phyloP scores from a whole-genome alignment of 2,113 vertebrate species.

The Panthera leo region DNA sequence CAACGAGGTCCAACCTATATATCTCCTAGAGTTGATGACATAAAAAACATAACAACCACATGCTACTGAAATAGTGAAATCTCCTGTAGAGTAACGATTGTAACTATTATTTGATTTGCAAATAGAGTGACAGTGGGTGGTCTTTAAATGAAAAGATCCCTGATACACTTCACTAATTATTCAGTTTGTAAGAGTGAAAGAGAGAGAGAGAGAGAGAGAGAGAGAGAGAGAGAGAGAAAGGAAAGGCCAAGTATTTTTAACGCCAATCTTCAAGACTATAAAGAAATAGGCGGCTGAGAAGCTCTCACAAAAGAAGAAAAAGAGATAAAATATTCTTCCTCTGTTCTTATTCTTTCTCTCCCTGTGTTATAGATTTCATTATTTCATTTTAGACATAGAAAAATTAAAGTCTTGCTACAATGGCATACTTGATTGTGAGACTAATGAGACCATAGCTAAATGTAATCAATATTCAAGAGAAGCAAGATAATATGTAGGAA shows the following conservation, averaged over 20 bases:
- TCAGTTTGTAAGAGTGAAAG: neutral
- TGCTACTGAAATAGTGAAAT: neutral
- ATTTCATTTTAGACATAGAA: constrained; percentile 45
- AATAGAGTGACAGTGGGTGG: neutral
- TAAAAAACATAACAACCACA: neutral
- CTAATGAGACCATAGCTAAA: constrained; percentile 35
- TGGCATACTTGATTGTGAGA: constrained; percentile 34
- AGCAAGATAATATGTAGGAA: neutral
- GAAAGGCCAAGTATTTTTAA: neutral
- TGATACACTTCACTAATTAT: neutral
- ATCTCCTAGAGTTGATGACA: neutral
- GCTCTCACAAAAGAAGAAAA: neutral
- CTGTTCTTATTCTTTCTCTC: neutral
- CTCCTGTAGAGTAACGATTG: neutral
- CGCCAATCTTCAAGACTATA: neutral
- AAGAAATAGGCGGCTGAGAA: neutral
- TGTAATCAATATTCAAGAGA: constrained; percentile 43
- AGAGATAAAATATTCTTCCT: neutral
- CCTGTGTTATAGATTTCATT: neutral
- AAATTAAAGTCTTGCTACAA: constrained; percentile 28
- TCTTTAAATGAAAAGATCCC: neutral
- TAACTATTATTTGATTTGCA: neutral
- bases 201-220: too few relatives aligned
- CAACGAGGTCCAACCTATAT: neutral
- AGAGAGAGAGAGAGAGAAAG: neutral